Evolutionary conservation across 2,888 invertebrate species (phyloP), one percentile per base, ranked within the genome.

Genomic region (Hecatera dysodea): DNA sequence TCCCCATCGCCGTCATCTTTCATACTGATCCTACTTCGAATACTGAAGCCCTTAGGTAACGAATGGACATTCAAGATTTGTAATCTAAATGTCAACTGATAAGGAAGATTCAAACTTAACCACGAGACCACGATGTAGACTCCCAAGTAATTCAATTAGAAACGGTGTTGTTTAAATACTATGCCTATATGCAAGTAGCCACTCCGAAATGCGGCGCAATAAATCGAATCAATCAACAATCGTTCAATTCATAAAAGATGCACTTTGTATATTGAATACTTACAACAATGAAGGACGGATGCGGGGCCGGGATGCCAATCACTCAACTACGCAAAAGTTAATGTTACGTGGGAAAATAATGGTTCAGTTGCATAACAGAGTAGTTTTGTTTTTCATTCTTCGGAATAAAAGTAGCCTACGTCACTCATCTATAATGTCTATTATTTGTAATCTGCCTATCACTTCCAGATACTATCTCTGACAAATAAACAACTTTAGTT

Each of bases 1-100:
- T 98, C 81, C 97, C 97, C n/a, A 95, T 98, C 59, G 97, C 97
- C 19, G 96, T 98, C 65, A 97, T 98, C 83, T 98, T 98, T 88
- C 96, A 97, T 72, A 95, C 96, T 71, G 90, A 96, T 75, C 96
- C 96, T 5, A 92, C 89, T 61, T 87, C 88, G 22, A 90, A 84
- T 71, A 93, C 85, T 33, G 94, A 95, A 73, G 93, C 94, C 1
- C 94, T 97, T 50, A 96, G 96, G 97, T 97, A 89, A 66, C 81
- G 0, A 19, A 36, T 19, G 3, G 11, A 27, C 11, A 27, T 53
- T 59, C 17, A 17, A 11, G n/a, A 46, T 22, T 46, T 53, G 19
- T 44, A 44, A 44, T 6, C 42, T 17, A 6, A 19, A 5, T 44
- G 42, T 8, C 7, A 44, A 6, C n/a, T 2, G 17, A 46, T 9